Conservation (phyloP, 2,888 invertebrate genomes). For the Apodemia duryi region DNA sequence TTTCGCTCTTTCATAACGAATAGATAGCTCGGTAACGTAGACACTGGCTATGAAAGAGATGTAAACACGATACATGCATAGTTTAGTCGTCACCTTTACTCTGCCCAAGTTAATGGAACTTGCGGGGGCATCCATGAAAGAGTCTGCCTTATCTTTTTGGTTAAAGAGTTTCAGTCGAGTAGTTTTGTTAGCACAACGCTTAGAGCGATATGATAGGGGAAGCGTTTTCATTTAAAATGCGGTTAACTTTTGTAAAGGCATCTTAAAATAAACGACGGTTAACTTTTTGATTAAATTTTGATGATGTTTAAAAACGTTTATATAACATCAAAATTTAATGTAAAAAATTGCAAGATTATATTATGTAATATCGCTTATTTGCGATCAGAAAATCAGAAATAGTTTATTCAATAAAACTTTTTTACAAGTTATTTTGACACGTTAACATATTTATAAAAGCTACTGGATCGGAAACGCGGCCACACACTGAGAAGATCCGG, state of each 20-base stretch:
- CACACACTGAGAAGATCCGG: too few relatives aligned
- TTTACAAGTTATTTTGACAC: too few relatives aligned
- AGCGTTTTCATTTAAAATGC: constrained; percentile 1
- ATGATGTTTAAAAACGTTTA: too few relatives aligned
- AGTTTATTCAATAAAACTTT: too few relatives aligned
- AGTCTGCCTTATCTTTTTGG: constrained; percentile 54
- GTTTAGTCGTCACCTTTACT: constrained; percentile 61
- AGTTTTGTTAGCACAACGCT: constrained; percentile 37
- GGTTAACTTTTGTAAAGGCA: not conserved
- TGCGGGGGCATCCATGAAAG: constrained; percentile 53
- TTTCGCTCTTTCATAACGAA: constrained; percentile 50
- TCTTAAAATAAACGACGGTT: too few relatives aligned
- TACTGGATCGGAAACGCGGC: too few relatives aligned
- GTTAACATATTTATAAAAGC: too few relatives aligned
- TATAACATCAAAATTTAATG: too few relatives aligned
- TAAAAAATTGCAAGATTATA: too few relatives aligned
- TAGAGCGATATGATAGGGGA: not conserved
- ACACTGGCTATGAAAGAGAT: constrained; percentile 64
- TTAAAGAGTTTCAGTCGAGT: constrained; percentile 47
- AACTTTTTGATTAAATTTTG: too few relatives aligned
- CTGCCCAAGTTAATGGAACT: constrained; percentile 70
- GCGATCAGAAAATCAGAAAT: too few relatives aligned
- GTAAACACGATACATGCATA: constrained; percentile 73
- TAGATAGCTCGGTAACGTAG: constrained; percentile 53
- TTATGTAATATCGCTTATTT: too few relatives aligned